Conservation (phyloP, 2,113 vertebrate genomes). For the Charadrius vociferus region DNA sequence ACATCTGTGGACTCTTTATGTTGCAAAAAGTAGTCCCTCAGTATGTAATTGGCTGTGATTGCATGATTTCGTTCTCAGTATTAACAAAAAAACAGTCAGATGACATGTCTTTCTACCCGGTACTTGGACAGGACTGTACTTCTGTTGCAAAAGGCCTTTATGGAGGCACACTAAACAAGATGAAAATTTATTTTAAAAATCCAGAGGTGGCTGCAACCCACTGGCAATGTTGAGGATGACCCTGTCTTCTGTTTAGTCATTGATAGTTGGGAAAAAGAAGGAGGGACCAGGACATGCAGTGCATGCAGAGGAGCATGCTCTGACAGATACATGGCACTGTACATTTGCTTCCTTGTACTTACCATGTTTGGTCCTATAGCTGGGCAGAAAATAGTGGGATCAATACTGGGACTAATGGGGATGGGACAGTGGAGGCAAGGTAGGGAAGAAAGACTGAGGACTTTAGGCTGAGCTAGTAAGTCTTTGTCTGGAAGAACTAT, state of each 20-base stretch:
- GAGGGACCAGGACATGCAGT: background rate
- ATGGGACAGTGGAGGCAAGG: background rate
- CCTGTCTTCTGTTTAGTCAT: background rate
- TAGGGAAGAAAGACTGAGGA: background rate
- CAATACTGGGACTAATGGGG: background rate
- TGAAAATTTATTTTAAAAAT: background rate
- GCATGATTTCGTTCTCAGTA: background rate
- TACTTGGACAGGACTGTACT: background rate
- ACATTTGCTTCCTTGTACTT: background rate
- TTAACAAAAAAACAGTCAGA: fast-evolving
- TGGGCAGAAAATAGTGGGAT: background rate
- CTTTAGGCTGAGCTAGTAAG: background rate
- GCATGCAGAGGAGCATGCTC: background rate
- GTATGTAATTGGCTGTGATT: background rate
- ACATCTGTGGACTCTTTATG: background rate
- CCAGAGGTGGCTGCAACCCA: background rate
- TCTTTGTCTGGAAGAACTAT: background rate
- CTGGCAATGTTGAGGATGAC: background rate
- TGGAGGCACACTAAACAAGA: background rate
- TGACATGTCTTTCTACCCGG: background rate
- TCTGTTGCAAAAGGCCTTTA: background rate
- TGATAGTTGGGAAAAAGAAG: background rate
- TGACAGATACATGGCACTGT: background rate
- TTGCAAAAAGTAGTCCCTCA: background rate
- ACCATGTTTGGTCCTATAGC: background rate